Evolutionary conservation across 1,140 invertebrate genomes (phyloP).

Genomic region (Rhopalosiphum maidis): DNA sequence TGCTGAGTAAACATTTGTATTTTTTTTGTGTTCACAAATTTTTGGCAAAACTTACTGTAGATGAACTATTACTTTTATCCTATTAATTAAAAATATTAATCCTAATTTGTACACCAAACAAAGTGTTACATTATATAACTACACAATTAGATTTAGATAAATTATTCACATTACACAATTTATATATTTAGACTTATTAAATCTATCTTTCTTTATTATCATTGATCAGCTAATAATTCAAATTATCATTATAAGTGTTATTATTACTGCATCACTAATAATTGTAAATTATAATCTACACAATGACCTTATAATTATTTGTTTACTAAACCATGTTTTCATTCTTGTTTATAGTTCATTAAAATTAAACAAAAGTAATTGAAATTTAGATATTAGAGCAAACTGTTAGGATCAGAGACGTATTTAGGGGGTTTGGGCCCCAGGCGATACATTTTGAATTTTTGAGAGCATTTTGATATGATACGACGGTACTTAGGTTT

Average conservation of each 20-base stretch:
- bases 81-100: not conserved
- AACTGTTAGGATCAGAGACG: not conserved
- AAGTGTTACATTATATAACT: not conserved
- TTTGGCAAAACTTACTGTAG: not conserved
- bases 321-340: not conserved
- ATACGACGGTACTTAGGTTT: too few relatives aligned
- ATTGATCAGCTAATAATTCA: not conserved
- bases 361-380: not conserved
- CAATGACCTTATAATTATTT: not conserved
- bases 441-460: too few relatives aligned
- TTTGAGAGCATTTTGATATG: too few relatives aligned
- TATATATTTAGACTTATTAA: not conserved
- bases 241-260: not conserved
- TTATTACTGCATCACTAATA: not conserved
- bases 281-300: not conserved
- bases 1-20: not conserved
- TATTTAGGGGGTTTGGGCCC: too few relatives aligned
- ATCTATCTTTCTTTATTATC: not conserved
- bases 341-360: not conserved
- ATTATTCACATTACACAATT: not conserved
- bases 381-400: not conserved
- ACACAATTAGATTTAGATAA: not conserved
- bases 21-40: not conserved
- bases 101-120: not conserved
- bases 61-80: not conserved